phyloP scores from a whole-genome alignment of 2,113 vertebrate species.

The Micromys minutus region DNA sequence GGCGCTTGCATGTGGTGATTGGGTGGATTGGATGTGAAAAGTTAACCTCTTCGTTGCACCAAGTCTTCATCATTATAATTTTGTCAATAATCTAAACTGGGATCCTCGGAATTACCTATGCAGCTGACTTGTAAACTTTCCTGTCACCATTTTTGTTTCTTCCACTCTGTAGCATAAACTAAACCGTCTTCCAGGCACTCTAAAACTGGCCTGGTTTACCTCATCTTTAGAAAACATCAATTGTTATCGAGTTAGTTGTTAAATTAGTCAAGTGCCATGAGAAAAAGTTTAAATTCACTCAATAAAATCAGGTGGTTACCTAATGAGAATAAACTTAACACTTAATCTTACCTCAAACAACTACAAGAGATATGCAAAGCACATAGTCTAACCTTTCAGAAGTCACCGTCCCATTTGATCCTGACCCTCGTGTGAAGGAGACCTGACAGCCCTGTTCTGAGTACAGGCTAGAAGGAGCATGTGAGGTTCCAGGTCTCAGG shows the following conservation, averaged over 20 bases:
- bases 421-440: background rate
- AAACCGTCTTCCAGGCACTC: background rate
- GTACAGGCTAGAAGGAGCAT: background rate
- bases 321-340: background rate
- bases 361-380: background rate
- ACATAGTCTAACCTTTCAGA: background rate
- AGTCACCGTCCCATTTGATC: background rate
- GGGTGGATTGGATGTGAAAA: background rate
- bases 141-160: background rate
- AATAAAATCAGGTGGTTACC: background rate
- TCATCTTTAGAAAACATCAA: background rate
- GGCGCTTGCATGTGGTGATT: background rate
- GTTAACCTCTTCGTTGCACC: background rate
- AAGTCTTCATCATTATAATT: background rate
- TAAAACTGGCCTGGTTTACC: background rate
- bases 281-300: slow-evolving; percentile 32
- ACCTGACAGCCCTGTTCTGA: background rate
- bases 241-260: background rate
- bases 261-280: background rate
- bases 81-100: background rate
- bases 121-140: background rate
- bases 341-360: background rate
- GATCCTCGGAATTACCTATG: background rate
- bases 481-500: background rate
- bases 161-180: background rate